These are phyloP conservation scores for Orchesella cincta DNA, from an alignment of 1,140 invertebrate species.

Conservation along the genomic window DNA sequence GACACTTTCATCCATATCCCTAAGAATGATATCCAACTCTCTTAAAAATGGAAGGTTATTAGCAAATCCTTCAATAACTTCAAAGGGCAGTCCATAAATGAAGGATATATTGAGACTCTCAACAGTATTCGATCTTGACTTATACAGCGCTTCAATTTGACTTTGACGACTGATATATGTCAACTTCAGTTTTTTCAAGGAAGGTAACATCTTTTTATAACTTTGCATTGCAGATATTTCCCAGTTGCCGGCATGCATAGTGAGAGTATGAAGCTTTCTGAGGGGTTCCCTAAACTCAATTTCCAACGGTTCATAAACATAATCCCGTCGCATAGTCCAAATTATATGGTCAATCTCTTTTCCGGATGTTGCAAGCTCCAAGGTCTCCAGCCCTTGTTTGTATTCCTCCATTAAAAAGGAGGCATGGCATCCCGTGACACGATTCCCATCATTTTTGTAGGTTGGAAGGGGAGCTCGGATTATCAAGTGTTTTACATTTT, in stretches of 20 bases:
- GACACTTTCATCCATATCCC: not conserved
- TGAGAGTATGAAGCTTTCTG: not conserved
- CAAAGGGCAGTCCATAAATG: not conserved
- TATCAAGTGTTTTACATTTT: not conserved
- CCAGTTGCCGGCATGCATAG: not conserved
- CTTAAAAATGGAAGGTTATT: not conserved
- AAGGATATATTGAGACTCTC: not conserved
- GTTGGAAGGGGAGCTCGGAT: not conserved
- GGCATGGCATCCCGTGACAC: not conserved
- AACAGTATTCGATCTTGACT: not conserved
- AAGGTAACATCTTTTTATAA: not conserved
- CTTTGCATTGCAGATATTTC: conserved; percentile 2
- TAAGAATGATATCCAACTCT: not conserved
- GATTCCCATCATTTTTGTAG: not conserved
- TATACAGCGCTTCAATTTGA: not conserved
- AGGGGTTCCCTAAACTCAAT: not conserved
- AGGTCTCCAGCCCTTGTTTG: not conserved
- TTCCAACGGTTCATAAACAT: not conserved
- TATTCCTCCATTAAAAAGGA: not conserved
- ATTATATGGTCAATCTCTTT: conserved; percentile 8
- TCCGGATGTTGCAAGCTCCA: not conserved
- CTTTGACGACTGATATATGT: not conserved
- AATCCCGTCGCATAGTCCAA: not conserved
- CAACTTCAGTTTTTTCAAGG: not conserved
- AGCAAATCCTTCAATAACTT: not conserved